Evolutionary conservation across 37 sponge, comb jelly and placozoan species (phyloP).

Genomic region (Cliona cf. orientalis): DNA sequence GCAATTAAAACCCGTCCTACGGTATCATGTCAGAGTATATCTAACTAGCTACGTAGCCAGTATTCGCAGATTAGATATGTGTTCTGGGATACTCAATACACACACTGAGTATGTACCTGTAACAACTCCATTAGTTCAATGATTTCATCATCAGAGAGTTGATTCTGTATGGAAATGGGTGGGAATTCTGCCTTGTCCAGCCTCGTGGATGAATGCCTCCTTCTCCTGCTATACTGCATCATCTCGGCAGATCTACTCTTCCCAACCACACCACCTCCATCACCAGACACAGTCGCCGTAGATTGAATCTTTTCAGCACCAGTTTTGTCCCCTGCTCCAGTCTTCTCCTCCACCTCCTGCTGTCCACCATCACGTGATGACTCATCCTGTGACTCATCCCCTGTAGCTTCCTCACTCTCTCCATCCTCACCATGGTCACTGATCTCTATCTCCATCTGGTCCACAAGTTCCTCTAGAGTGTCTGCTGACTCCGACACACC

Average conservation of each 20-base stretch:
- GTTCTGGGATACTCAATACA: background rate
- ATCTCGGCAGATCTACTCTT: too few relatives aligned
- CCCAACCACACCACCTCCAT: background rate
- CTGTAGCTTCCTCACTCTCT: conserved; percentile 8
- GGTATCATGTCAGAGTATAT: too few relatives aligned
- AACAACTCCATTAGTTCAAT: conserved; percentile 57
- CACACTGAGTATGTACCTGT: conserved; percentile 7
- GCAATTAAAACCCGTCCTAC: too few relatives aligned
- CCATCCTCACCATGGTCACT: conserved; percentile 55
- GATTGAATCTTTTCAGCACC: background rate
- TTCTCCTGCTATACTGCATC: conserved; percentile 19
- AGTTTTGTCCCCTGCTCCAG: background rate
- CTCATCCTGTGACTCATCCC: conserved; percentile 26
- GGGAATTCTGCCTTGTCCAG: conserved; percentile 34
- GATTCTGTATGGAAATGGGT: conserved; percentile 11
- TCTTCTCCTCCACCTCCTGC: background rate
- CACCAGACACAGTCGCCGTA: background rate
- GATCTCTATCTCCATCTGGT: conserved; percentile 79
- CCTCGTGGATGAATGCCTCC: conserved; percentile 24
- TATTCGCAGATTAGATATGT: too few relatives aligned
- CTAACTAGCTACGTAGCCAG: too few relatives aligned
- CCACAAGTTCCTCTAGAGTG: conserved; percentile 54
- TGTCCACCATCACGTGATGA: background rate
- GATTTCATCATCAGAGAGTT: conserved; percentile 46
- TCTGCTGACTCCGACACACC: conserved; percentile 2